phyloP scores from a whole-genome alignment of 1,140 invertebrate genomes.

The Bombyx mori region DNA sequence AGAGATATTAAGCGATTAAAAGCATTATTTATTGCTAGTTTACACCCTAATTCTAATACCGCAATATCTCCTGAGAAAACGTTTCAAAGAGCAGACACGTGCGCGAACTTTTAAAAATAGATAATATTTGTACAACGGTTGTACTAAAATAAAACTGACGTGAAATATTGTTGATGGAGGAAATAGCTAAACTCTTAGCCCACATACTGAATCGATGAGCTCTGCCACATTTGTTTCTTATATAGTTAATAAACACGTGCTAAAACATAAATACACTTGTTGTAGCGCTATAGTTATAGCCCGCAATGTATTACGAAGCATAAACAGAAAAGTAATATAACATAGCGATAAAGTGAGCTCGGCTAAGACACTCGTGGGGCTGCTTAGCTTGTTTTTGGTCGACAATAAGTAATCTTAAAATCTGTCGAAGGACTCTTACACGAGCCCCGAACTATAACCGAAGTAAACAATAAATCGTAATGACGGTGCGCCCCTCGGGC shows the following conservation, averaged over 20 bases:
- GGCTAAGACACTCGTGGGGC: slow-evolving; percentile 12
- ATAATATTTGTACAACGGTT: slow-evolving; percentile 26
- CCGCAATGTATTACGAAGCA: too few species aligned
- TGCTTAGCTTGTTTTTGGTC: slow-evolving; percentile 15
- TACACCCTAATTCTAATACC: slow-evolving; percentile 12
- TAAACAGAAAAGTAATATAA: too few species aligned
- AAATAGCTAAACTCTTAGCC: slow-evolving; percentile 1
- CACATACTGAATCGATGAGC: not conserved
- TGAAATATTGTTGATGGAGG: slow-evolving; percentile 10
- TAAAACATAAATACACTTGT: too few species aligned
- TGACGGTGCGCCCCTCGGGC: slow-evolving; percentile 54
- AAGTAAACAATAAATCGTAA: slow-evolving; percentile 68
- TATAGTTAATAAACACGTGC: too few species aligned
- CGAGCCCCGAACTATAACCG: slow-evolving; percentile 46
- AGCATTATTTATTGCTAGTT: slow-evolving; percentile 14
- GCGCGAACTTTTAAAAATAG: slow-evolving; percentile 40
- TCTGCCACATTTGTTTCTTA: not conserved
- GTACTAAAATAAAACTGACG: slow-evolving; percentile 29
- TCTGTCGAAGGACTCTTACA: slow-evolving; percentile 30
- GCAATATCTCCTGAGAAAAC: slow-evolving; percentile 21
- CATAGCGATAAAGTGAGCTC: too few species aligned
- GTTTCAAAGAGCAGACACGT: slow-evolving; percentile 30
- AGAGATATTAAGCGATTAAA: slow-evolving; percentile 6
- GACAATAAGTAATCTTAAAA: slow-evolving; percentile 32
- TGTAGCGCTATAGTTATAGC: too few species aligned